Evolutionary conservation across 2,797 vertebrate species (phyloP).

Genomic region (Amblyraja radiata): DNA sequence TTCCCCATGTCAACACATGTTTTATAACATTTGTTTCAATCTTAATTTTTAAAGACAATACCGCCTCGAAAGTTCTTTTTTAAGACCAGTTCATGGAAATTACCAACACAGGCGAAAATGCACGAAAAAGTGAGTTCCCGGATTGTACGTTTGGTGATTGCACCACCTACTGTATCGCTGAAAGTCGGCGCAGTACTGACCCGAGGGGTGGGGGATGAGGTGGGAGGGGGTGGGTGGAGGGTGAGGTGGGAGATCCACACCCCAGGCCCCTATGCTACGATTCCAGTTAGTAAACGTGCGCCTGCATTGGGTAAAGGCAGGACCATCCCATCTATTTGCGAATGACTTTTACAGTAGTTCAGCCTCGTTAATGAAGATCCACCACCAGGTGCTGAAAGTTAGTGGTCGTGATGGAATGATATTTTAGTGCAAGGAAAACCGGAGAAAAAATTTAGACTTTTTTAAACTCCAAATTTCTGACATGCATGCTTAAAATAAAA

Average conservation of each 20-base stretch:
- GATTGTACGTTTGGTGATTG: neutral
- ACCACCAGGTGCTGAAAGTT: neutral
- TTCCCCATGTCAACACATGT: too few species aligned
- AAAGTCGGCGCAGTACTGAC: neutral
- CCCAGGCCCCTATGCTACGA: neutral
- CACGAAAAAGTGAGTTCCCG: neutral
- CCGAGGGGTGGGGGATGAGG: neutral
- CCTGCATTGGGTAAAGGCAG: neutral
- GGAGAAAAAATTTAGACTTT: neutral
- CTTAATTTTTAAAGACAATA: too few species aligned
- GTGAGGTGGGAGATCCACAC: too few species aligned
- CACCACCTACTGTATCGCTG: neutral
- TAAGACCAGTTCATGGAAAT: neutral
- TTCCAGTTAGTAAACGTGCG: neutral
- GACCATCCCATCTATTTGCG: neutral
- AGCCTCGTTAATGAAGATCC: neutral
- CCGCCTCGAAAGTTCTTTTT: neutral
- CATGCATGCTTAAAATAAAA: neutral
- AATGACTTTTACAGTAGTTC: neutral
- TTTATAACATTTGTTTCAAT: too few species aligned
- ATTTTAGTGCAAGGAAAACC: neutral
- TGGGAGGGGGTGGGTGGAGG: too few species aligned
- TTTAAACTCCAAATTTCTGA: neutral
- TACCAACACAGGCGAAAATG: neutral
- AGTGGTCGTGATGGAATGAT: neutral